These are phyloP conservation scores for Oreohelix idahoensis DNA, from an alignment of 1,140 invertebrate species.

Conservation along the genomic window DNA sequence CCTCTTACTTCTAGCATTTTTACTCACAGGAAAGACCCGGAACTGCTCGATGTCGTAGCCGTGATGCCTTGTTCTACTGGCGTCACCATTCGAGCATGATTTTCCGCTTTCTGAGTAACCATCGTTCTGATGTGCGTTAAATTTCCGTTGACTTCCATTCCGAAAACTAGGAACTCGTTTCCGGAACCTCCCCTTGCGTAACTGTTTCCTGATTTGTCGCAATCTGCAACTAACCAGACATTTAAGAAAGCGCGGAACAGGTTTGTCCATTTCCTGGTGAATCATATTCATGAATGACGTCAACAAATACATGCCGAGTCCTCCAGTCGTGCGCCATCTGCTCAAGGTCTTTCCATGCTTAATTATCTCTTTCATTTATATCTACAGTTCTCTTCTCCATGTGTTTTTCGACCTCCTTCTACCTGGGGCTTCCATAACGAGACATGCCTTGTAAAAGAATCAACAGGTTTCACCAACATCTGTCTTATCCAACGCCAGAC, in stretches of 20 bases:
- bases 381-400: too few relatives aligned
- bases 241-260: constrained; percentile 43
- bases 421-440: too few relatives aligned
- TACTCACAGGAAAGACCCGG: not conserved
- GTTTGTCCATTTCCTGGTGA: constrained; percentile 48
- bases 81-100: not conserved
- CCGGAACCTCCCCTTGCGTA: not conserved
- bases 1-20: not conserved
- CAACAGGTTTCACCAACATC: too few relatives aligned
- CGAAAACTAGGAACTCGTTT: not conserved
- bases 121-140: not conserved
- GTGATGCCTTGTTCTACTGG: not conserved
- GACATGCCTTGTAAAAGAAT: too few relatives aligned
- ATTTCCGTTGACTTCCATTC: not conserved
- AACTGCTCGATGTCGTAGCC: not conserved
- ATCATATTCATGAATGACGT: constrained; percentile 51
- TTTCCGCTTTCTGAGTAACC: not conserved
- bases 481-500: too few relatives aligned
- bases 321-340: too few relatives aligned
- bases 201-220: not conserved
- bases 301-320: too few relatives aligned
- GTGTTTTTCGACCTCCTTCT: too few relatives aligned
- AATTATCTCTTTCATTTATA: too few relatives aligned
- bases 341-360: too few relatives aligned
- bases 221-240: constrained; percentile 44